A percentile compares a stretch with the other conserved stretches of the same genome.
Evolutionary conservation across 2,113 vertebrate species (phyloP).

Genomic region (Ceyx margarethae): DNA sequence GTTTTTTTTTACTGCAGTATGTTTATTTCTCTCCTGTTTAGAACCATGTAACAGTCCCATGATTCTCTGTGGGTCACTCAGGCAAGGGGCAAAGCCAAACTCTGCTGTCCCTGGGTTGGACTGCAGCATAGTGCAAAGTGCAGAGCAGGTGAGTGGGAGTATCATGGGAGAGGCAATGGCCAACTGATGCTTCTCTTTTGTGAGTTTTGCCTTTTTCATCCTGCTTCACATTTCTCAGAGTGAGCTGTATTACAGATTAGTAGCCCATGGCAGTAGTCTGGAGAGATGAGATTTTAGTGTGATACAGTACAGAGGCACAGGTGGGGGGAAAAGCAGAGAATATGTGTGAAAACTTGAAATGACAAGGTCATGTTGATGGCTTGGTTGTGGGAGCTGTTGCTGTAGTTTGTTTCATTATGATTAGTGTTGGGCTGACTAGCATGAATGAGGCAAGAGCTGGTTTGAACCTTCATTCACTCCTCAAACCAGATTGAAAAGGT

Average conservation of each 20-base stretch:
- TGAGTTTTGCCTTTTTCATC: conserved; percentile 18
- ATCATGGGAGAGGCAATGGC: background rate
- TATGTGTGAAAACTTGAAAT: conserved; percentile 54
- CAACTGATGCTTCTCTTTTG: background rate
- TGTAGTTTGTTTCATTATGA: background rate
- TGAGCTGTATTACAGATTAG: conserved; percentile 22
- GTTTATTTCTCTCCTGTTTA: background rate
- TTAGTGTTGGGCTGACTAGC: conserved; percentile 16
- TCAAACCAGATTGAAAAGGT: background rate
- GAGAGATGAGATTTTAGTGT: conserved; percentile 43
- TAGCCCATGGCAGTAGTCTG: conserved; percentile 9
- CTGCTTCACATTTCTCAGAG: conserved; percentile 26
- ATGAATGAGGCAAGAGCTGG: background rate
- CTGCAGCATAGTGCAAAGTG: background rate
- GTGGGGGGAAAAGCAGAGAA: background rate
- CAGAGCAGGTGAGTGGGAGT: background rate
- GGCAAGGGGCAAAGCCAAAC: background rate
- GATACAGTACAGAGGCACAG: background rate
- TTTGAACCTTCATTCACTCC: background rate
- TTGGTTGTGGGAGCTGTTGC: conserved; percentile 21
- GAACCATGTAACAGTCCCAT: background rate
- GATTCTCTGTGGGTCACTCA: background rate
- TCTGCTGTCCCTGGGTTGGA: background rate
- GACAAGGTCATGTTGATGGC: conserved; percentile 24
- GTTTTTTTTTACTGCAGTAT: background rate